Evolutionary conservation across 2,113 vertebrate genomes (phyloP).

Genomic region (Tursiops truncatus): DNA sequence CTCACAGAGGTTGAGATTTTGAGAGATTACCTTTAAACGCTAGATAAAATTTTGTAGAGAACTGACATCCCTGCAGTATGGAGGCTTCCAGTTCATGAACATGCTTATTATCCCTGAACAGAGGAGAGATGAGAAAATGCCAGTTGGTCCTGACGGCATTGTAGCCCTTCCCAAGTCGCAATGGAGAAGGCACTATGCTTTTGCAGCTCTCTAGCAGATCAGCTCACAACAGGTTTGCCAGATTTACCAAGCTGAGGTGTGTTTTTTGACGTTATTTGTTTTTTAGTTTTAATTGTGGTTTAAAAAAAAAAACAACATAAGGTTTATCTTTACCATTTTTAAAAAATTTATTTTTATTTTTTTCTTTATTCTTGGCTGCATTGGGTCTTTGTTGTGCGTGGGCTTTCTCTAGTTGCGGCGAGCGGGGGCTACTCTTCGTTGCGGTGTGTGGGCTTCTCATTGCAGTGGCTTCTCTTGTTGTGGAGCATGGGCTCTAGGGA

Average conservation of each 20-base stretch:
- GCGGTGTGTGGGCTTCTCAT: too few relatives aligned
- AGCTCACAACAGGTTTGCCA: not conserved
- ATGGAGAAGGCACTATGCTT: not conserved
- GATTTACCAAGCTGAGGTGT: not conserved
- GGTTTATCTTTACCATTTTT: not conserved
- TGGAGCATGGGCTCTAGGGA: too few relatives aligned
- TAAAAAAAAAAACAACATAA: not conserved
- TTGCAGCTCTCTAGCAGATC: not conserved
- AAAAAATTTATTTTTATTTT: too few relatives aligned
- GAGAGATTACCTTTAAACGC: not conserved
- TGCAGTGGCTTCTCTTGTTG: too few relatives aligned
- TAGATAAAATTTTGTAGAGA: not conserved
- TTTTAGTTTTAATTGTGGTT: not conserved
- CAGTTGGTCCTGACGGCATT: too few relatives aligned
- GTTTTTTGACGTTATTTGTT: not conserved
- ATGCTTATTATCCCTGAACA: not conserved
- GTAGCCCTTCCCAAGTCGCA: not conserved
- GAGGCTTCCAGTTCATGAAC: not conserved
- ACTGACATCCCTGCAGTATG: not conserved
- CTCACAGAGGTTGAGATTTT: not conserved
- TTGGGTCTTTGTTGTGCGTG: too few relatives aligned
- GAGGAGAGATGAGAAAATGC: not conserved
- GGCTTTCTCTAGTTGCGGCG: too few relatives aligned
- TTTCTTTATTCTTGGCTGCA: too few relatives aligned
- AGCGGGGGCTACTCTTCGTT: too few relatives aligned